Percentiles rank a stretch among this genome's conserved stretches.
Conservation (phyloP, 2,888 invertebrate genomes). For the Eilema depressum region DNA sequence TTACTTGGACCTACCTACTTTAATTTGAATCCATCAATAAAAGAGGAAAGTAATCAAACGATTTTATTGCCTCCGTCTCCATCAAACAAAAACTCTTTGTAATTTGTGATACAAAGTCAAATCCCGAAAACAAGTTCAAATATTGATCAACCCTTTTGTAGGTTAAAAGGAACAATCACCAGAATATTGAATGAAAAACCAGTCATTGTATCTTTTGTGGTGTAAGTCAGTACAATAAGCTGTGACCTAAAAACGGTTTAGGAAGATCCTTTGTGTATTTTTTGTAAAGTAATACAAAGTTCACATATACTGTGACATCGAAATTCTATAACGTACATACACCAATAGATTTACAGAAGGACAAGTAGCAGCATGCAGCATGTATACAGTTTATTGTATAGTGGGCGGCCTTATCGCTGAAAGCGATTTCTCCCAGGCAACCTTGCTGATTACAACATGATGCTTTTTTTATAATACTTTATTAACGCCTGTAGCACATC, state of each 20-base stretch:
- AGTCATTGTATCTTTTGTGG: neutral
- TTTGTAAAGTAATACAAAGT: neutral
- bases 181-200: neutral
- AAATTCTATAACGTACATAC: too few relatives aligned
- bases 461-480: too few relatives aligned
- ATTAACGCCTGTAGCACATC: too few relatives aligned
- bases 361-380: too few relatives aligned
- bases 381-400: too few relatives aligned
- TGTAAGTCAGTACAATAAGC: neutral
- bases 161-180: neutral
- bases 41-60: slow-evolving; percentile 33
- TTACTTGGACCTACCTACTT: neutral
- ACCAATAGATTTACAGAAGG: too few relatives aligned
- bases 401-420: too few relatives aligned
- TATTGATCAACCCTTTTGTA: slow-evolving; percentile 27
- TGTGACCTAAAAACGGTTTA: neutral
- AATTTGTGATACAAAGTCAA: slow-evolving; percentile 31
- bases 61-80: slow-evolving; percentile 20
- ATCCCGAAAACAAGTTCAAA: slow-evolving; percentile 25
- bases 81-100: slow-evolving; percentile 29
- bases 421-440: too few relatives aligned
- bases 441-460: too few relatives aligned
- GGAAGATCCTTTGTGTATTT: neutral
- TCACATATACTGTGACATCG: neutral
- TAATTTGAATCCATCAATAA: neutral